Evolutionary conservation across 2,888 invertebrate genomes (phyloP).

Genomic region (Phoronis australis): DNA sequence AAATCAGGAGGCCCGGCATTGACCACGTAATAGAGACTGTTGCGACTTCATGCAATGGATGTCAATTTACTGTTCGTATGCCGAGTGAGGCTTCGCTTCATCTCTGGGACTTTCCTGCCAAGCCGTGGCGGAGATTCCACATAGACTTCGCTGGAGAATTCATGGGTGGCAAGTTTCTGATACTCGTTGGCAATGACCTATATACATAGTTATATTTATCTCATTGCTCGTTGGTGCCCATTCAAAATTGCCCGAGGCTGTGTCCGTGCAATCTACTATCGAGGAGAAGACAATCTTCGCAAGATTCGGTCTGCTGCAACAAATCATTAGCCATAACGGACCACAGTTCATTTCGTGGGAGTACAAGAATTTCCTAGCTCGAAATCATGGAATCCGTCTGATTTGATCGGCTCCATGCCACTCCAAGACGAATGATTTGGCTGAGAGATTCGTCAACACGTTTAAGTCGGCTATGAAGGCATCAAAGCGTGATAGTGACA

Average conservation of each 20-base stretch:
- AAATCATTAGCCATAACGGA: neutral
- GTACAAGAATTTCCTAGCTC: neutral
- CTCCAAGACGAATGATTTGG: neutral
- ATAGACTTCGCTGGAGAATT: neutral
- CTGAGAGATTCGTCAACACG: neutral
- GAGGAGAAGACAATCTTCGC: neutral
- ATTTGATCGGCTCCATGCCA: neutral
- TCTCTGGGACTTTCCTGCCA: neutral
- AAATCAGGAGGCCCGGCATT: neutral
- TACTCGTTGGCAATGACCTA: too few species aligned
- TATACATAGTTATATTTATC: too few species aligned
- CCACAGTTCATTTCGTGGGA: neutral
- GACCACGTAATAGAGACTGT: constrained; percentile 1
- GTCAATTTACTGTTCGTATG: neutral
- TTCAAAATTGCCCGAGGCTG: neutral
- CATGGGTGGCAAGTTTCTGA: neutral
- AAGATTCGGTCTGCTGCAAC: neutral
- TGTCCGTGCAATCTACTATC: neutral
- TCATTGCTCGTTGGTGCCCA: too few species aligned
- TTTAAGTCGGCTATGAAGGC: neutral
- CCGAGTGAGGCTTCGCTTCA: neutral
- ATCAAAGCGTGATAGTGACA: too few species aligned
- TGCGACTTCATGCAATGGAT: neutral
- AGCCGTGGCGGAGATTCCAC: constrained; percentile 1
- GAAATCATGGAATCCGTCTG: neutral